phyloP scores from a whole-genome alignment of 2,888 invertebrate genomes.

The Ligdia adustata region DNA sequence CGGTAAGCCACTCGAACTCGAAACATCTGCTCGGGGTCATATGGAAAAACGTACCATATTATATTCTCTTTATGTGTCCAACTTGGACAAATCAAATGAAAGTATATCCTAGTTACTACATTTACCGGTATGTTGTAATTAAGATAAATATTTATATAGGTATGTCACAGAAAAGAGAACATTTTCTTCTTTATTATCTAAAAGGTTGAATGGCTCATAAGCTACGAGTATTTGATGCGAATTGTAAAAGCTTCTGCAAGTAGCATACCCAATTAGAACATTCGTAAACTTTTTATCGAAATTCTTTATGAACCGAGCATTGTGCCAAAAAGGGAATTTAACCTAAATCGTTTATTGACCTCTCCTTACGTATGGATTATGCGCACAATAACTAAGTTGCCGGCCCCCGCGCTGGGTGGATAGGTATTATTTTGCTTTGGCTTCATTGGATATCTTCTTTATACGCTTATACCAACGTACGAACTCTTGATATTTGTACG shows the following conservation, averaged over 20 bases:
- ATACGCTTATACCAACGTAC: conserved; percentile 4
- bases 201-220: too few species aligned
- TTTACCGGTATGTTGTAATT: too few species aligned
- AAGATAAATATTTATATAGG: too few species aligned
- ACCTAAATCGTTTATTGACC: conserved; percentile 41
- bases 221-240: not conserved
- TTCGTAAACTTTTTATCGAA: conserved; percentile 22
- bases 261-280: conserved; percentile 32
- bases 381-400: conserved; percentile 39
- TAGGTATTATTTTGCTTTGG: conserved; percentile 42
- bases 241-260: not conserved
- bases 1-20: conserved; percentile 38
- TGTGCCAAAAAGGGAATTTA: conserved; percentile 15
- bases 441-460: conserved; percentile 36
- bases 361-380: conserved; percentile 39
- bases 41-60: not conserved
- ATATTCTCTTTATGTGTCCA: not conserved
- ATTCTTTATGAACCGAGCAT: conserved; percentile 23
- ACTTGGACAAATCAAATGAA: too few species aligned
- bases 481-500: not conserved
- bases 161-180: too few species aligned
- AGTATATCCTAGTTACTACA: too few species aligned
- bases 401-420: conserved; percentile 29
- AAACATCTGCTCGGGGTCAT: conserved; percentile 17
- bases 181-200: too few species aligned